These are phyloP conservation scores for Malurus alboscapulatus DNA, from an alignment of 2,113 vertebrate genomes.

Conservation along the genomic window DNA sequence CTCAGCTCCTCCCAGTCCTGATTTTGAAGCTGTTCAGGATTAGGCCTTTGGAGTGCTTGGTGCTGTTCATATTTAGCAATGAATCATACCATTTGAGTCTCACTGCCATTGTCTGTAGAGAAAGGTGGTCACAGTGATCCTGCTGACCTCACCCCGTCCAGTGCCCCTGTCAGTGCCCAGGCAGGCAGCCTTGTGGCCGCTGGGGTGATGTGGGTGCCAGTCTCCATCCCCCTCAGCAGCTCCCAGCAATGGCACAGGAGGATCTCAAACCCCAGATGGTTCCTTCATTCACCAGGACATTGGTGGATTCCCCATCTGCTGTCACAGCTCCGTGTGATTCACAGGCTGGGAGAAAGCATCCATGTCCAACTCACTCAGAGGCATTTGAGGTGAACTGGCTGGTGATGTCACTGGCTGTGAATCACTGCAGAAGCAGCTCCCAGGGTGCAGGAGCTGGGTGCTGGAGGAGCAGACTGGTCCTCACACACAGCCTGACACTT, in stretches of 20 bases:
- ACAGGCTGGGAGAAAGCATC: slow-evolving; percentile 11
- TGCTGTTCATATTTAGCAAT: slow-evolving; percentile 13
- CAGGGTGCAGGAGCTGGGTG: neutral
- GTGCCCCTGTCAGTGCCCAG: neutral
- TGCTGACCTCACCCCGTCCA: neutral
- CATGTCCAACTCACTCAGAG: neutral
- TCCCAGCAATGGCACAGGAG: neutral
- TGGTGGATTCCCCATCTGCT: slow-evolving; percentile 19
- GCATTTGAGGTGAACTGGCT: neutral
- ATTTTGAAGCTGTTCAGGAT: neutral
- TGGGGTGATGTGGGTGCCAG: neutral
- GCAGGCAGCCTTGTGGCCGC: neutral
- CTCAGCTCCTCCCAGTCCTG: neutral
- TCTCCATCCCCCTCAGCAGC: neutral
- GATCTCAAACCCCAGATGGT: neutral
- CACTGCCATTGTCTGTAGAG: neutral
- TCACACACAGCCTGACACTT: neutral
- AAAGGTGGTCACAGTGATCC: neutral
- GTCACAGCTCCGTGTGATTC: slow-evolving; percentile 15
- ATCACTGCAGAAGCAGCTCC: neutral
- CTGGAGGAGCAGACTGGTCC: neutral
- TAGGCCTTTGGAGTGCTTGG: neutral
- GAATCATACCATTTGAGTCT: slow-evolving; percentile 7
- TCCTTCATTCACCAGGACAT: neutral
- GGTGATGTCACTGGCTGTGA: neutral